Conservation (phyloP, 2,797 vertebrate genomes). For the Pelobates cultripes region DNA sequence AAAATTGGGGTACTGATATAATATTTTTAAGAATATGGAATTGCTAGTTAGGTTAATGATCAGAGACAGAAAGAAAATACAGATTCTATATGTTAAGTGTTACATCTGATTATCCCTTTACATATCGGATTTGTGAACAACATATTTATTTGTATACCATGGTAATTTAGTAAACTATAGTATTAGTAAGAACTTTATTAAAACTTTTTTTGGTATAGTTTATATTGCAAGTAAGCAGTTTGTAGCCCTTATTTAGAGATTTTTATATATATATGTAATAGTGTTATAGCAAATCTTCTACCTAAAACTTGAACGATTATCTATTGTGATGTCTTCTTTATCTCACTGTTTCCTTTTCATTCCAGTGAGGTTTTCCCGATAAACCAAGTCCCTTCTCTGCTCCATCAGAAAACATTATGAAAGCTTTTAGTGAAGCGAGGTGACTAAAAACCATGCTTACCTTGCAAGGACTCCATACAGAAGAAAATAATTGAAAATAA, state of each 20-base stretch:
- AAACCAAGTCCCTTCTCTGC: background rate
- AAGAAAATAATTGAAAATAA: slow-evolving; percentile 32
- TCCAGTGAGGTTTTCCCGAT: background rate
- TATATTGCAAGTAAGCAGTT: too few species aligned
- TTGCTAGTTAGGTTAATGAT: too few species aligned
- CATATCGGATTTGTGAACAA: too few species aligned
- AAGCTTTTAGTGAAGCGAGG: background rate
- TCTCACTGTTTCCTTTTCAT: background rate
- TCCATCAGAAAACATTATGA: background rate
- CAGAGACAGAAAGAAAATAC: too few species aligned
- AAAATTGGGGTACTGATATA: too few species aligned
- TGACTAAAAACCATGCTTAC: background rate
- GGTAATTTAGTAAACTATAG: too few species aligned
- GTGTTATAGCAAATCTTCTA: background rate
- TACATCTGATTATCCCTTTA: too few species aligned
- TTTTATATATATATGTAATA: background rate
- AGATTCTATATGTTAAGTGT: too few species aligned
- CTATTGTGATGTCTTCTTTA: background rate
- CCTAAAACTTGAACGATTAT: background rate
- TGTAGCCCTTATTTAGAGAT: background rate
- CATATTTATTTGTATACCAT: too few species aligned
- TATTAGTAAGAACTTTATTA: too few species aligned
- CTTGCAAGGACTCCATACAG: background rate
- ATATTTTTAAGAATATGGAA: too few species aligned
- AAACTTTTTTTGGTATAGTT: too few species aligned